Conservation (phyloP, 2,888 invertebrate genomes). For the Rosalia funebris region DNA sequence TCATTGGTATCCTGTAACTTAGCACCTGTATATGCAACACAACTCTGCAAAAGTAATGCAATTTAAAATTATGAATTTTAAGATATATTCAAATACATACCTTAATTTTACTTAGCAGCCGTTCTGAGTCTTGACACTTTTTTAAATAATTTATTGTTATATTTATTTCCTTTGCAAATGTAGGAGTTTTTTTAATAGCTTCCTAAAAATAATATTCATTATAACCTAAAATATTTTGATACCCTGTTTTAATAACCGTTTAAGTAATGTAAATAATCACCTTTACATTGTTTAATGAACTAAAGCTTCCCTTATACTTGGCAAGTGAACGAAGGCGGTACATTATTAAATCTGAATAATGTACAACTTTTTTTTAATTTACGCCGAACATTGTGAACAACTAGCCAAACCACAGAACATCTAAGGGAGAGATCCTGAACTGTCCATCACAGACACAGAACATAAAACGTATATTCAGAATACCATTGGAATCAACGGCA, state of each 20-base stretch:
- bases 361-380: background rate
- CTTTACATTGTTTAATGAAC: constrained; percentile 35
- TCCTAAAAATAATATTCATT: constrained; percentile 23
- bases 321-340: constrained; percentile 38
- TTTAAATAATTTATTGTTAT: background rate
- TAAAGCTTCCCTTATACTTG: constrained; percentile 37
- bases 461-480: no score
- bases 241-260: background rate
- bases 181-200: constrained; percentile 1
- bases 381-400: background rate
- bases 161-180: constrained; percentile 19
- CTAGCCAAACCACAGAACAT: background rate
- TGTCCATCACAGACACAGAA: no score
- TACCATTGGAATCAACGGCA: no score
- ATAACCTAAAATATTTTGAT: constrained; percentile 32
- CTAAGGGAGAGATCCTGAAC: no score
- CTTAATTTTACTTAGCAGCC: background rate
- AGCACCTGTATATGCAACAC: constrained; percentile 14
- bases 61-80: background rate
- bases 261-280: constrained; percentile 29
- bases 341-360: constrained; percentile 19
- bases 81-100: background rate
- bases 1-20: constrained; percentile 25
- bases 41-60: constrained; percentile 25
- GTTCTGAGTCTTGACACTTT: background rate